Percentiles rank a stretch among this genome's conserved stretches.
phyloP scores from a whole-genome alignment of 2,888 invertebrate species.

The Rapana venosa region DNA sequence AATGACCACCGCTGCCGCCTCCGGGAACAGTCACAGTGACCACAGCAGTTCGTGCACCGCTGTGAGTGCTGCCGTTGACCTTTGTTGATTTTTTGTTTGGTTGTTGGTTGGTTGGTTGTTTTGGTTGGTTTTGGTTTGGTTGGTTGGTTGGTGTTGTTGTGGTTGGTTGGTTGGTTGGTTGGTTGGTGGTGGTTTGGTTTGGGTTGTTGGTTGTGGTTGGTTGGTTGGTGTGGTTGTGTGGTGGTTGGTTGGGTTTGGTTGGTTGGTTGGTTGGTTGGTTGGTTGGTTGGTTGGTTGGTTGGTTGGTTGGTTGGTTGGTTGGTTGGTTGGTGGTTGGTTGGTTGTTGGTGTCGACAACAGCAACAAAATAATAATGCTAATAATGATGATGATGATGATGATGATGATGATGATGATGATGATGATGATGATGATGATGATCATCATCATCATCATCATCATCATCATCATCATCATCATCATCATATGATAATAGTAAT shows the following conservation, averaged over 20 bases:
- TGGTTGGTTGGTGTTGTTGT: background rate
- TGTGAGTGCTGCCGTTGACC: background rate
- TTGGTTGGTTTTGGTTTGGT: background rate
- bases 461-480: constrained; percentile 1
- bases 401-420: background rate
- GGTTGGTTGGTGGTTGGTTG: background rate
- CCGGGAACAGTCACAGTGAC: background rate
- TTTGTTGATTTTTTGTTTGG: background rate
- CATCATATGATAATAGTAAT: background rate
- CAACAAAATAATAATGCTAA: background rate
- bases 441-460: constrained; percentile 1
- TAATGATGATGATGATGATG: background rate
- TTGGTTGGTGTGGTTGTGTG: too few species aligned
- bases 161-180: background rate
- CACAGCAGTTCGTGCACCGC: background rate
- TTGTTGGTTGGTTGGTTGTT: too few species aligned
- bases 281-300: background rate
- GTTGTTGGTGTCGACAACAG: too few species aligned
- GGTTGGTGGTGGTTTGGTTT: background rate
- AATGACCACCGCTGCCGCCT: background rate
- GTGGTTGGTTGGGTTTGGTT: background rate
- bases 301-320: background rate
- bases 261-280: background rate
- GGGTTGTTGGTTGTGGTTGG: background rate
- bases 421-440: background rate